Evolutionary conservation across 1,140 invertebrate species (phyloP).

Genomic region (Limonius californicus): DNA sequence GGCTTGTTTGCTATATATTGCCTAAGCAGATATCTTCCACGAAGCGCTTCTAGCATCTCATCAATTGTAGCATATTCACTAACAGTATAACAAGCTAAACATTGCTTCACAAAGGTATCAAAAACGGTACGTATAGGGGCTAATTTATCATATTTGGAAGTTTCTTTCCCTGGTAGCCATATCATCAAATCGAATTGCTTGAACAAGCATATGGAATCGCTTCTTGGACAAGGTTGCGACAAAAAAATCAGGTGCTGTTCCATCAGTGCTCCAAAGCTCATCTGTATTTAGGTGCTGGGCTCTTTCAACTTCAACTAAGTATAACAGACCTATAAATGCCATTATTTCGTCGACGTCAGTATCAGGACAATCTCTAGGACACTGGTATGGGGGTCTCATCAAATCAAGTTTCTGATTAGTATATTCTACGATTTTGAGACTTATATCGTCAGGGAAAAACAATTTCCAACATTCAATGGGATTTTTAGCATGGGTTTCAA

Average conservation of each 20-base stretch:
- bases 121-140: background rate
- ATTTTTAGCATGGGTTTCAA: no score
- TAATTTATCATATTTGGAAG: background rate
- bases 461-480: no score
- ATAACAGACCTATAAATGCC: background rate
- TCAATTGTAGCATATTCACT: conserved; percentile 30
- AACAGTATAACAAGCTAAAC: background rate
- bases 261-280: background rate
- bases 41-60: conserved; percentile 45
- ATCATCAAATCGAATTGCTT: no score
- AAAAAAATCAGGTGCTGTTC: background rate
- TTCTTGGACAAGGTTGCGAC: background rate
- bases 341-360: no score
- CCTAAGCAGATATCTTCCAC: conserved; percentile 14
- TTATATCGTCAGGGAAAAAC: no score
- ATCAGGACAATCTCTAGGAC: background rate
- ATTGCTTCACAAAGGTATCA: background rate
- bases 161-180: no score
- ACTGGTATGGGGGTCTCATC: background rate
- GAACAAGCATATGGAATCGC: background rate
- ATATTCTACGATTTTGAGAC: no score
- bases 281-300: background rate
- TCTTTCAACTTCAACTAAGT: background rate
- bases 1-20: conserved; percentile 47
- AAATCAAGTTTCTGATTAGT: background rate